Evolutionary conservation across 2,888 invertebrate genomes (phyloP).

Genomic region (Gisinianus flammeolus): DNA sequence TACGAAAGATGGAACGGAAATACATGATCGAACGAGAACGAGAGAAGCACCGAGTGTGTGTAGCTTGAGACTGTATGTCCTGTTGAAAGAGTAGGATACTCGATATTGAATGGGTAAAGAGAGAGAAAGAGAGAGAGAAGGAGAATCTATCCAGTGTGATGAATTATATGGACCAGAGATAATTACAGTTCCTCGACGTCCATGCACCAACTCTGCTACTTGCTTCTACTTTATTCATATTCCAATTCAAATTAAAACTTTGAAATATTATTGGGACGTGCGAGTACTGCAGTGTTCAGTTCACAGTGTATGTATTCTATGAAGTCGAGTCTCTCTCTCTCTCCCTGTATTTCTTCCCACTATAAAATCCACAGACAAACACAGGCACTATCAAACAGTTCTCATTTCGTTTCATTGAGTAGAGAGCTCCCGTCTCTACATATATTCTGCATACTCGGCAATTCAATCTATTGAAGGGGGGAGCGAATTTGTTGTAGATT

Average conservation of each 20-base stretch:
- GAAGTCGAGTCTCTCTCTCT: no score
- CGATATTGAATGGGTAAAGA: slow-evolving; percentile 23
- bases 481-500: background rate
- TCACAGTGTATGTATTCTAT: background rate
- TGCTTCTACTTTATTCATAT: background rate
- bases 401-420: background rate
- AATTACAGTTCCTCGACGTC: slow-evolving; percentile 25
- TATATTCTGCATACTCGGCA: background rate
- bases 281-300: background rate
- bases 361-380: background rate
- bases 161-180: slow-evolving; percentile 30
- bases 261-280: slow-evolving; percentile 17
- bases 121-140: background rate
- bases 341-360: no score
- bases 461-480: slow-evolving; percentile 3
- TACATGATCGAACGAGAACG: background rate
- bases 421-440: background rate
- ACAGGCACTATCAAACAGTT: no score
- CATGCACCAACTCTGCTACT: background rate
- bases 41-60: background rate
- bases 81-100: slow-evolving; percentile 2
- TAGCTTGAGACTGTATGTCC: background rate
- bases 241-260: slow-evolving; percentile 12
- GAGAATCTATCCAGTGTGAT: slow-evolving; percentile 1
- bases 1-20: background rate